phyloP scores from a whole-genome alignment of 92 coral and sea anemone genomes.

The Ricordea florida region DNA sequence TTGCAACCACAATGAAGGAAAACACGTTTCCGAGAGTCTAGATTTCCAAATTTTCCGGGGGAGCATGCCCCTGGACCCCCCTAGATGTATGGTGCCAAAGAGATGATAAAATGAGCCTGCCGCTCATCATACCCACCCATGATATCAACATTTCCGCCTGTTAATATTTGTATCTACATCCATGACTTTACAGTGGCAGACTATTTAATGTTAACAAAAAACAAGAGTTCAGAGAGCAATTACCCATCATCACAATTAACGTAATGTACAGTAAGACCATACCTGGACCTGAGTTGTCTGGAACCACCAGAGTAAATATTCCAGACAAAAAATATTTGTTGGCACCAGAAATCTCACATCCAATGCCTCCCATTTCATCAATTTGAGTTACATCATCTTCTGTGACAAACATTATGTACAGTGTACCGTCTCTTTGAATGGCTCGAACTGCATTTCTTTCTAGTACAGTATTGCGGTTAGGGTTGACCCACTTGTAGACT shows the following conservation, averaged over 20 bases:
- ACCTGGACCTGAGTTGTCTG: background rate
- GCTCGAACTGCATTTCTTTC: background rate
- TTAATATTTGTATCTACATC: no score
- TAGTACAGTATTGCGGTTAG: background rate
- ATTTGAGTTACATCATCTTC: background rate
- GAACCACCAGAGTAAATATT: background rate
- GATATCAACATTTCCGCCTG: no score
- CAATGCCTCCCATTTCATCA: background rate
- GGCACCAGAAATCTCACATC: background rate
- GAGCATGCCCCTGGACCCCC: no score
- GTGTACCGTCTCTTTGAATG: slow-evolving; percentile 12
- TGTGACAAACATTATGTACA: slow-evolving; percentile 34
- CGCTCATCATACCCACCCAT: no score
- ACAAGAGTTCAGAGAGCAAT: no score
- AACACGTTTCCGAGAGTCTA: no score
- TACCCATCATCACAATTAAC: background rate
- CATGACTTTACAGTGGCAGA: no score
- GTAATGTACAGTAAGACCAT: background rate
- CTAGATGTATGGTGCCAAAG: no score
- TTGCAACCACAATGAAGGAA: no score
- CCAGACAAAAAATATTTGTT: background rate
- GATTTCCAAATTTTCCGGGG: no score
- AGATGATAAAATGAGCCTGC: no score
- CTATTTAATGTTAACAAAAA: no score
- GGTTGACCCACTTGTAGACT: background rate